Conservation (phyloP, 23 tunicate genomes). For the Styela clava region DNA sequence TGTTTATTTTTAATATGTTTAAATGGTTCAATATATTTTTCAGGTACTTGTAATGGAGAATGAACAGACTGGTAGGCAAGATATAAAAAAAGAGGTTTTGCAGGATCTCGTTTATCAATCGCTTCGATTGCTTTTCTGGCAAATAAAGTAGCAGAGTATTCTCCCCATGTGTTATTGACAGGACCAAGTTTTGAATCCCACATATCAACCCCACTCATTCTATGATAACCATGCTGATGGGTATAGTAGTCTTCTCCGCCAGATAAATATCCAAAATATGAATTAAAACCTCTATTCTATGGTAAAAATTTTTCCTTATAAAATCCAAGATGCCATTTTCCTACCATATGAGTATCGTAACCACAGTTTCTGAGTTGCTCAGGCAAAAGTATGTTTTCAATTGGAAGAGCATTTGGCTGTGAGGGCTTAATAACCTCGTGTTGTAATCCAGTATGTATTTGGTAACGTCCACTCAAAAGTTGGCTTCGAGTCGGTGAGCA, state of each 20-base stretch:
- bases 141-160: conserved; percentile 65
- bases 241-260: conserved; percentile 88
- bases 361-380: conserved; percentile 75
- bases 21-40: conserved; percentile 35
- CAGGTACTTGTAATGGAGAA: conserved; percentile 65
- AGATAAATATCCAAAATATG: conserved; percentile 70
- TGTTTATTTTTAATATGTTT: conserved; percentile 26
- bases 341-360: conserved; percentile 74
- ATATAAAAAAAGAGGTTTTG: conserved; percentile 67
- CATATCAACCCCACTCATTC: conserved; percentile 59
- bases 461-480: conserved; percentile 83
- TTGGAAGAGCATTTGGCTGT: conserved; percentile 71
- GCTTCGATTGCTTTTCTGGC: conserved; percentile 56
- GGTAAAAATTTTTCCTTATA: conserved; percentile 50
- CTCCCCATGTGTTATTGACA: conserved; percentile 63
- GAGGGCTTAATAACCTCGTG: conserved; percentile 52
- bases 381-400: conserved; percentile 58
- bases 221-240: conserved; percentile 27
- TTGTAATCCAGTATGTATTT: conserved; percentile 89
- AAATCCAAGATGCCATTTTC: conserved; percentile 93
- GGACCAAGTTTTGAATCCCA: conserved; percentile 53
- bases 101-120: conserved; percentile 44
- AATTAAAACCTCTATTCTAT: conserved; percentile 76
- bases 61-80: conserved; percentile 76
- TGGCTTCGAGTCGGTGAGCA: conserved; percentile 84